Evolutionary conservation across 2,113 vertebrate species (phyloP).

Genomic region (Drymodes brunneopygia): DNA sequence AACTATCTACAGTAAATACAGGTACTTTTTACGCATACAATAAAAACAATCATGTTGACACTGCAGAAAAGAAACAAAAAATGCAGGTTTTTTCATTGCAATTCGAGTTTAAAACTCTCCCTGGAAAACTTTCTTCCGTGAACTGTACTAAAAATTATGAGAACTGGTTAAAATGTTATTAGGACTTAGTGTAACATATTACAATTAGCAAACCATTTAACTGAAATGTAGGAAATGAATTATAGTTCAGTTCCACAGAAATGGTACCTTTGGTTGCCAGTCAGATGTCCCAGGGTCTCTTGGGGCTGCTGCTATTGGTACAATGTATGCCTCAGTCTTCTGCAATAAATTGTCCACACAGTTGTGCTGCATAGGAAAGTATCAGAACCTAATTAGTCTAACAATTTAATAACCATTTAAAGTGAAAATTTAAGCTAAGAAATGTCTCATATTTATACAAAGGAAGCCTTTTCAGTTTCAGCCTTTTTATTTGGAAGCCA

Average conservation of each 20-base stretch:
- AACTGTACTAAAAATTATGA: background rate
- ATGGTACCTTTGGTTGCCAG: conserved; percentile 41
- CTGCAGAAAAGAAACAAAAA: background rate
- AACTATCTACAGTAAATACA: background rate
- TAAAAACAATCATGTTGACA: background rate
- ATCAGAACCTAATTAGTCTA: background rate
- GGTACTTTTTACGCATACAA: background rate
- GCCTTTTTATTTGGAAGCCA: background rate
- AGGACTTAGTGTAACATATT: background rate
- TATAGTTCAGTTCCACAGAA: background rate
- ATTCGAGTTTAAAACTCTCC: background rate
- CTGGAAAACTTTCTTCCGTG: background rate
- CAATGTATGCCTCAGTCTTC: background rate
- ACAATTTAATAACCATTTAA: background rate
- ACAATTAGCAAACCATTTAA: background rate
- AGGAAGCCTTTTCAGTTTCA: background rate
- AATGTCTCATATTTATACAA: background rate
- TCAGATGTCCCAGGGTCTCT: background rate
- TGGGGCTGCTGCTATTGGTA: background rate
- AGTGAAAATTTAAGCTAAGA: background rate
- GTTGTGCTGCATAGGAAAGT: conserved; percentile 7
- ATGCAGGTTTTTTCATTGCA: accelerated
- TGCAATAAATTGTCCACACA: background rate
- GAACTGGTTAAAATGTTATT: background rate
- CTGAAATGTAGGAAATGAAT: background rate